phyloP scores from a whole-genome alignment of 2,113 vertebrate genomes.

The Odontophorus gujanensis region DNA sequence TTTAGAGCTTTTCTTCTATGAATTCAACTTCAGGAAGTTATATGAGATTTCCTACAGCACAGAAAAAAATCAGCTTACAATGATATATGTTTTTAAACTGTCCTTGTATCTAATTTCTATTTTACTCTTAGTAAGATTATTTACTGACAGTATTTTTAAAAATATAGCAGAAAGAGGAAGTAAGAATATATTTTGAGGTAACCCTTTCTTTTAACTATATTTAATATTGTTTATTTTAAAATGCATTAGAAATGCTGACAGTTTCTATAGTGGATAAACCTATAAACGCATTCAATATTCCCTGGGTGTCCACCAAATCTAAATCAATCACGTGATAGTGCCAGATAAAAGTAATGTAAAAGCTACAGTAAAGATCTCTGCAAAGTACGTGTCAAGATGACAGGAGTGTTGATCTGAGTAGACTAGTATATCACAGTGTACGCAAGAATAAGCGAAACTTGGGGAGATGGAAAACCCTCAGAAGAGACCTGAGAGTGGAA shows the following conservation, averaged over 20 bases:
- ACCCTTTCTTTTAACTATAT: neutral
- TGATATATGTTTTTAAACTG: neutral
- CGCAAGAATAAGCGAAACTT: neutral
- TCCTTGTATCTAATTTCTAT: neutral
- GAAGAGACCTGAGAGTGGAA: neutral
- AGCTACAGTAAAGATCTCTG: neutral
- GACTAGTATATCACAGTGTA: neutral
- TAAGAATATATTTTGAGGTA: neutral
- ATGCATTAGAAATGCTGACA: neutral
- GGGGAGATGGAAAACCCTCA: neutral
- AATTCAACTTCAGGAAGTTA: neutral
- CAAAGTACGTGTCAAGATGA: neutral
- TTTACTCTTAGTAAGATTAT: neutral
- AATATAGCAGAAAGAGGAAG: neutral
- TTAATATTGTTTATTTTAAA: neutral
- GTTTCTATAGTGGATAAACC: neutral
- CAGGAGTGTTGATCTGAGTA: neutral
- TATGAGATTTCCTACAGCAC: neutral
- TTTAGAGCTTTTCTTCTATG: neutral
- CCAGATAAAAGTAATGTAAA: neutral
- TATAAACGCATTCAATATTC: neutral
- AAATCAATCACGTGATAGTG: neutral
- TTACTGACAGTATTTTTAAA: neutral
- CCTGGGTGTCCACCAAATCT: neutral
- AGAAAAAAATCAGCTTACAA: neutral